Evolutionary conservation across 2,888 invertebrate genomes (phyloP).

Genomic region (Clivina fossor): DNA sequence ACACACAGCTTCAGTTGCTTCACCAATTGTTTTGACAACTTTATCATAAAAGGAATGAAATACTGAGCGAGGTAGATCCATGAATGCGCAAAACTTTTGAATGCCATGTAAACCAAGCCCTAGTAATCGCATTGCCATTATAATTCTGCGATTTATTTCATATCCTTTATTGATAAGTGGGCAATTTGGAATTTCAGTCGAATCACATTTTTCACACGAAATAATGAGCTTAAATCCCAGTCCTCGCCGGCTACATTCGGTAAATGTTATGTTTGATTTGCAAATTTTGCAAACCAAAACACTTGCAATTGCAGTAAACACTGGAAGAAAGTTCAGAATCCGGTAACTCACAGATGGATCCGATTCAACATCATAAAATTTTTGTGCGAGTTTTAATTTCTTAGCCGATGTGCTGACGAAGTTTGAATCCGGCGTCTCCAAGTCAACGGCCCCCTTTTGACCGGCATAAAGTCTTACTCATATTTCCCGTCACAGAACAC

Average conservation of each 20-base stretch:
- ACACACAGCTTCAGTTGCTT: constrained; percentile 21
- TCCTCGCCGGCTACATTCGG: constrained; percentile 37
- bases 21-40: constrained; percentile 14
- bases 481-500: too few relatives aligned
- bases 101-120: constrained; percentile 37
- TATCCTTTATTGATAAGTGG: constrained; percentile 37
- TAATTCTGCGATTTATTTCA: too few relatives aligned
- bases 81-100: constrained; percentile 39
- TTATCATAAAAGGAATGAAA: constrained; percentile 37
- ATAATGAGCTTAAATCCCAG: constrained; percentile 38
- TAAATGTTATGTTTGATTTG: constrained; percentile 38
- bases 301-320: constrained; percentile 37
- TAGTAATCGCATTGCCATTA: constrained; percentile 39
- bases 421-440: neutral
- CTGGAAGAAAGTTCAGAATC: constrained; percentile 38
- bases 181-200: constrained; percentile 36
- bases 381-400: constrained; percentile 32
- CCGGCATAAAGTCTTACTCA: too few relatives aligned
- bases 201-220: constrained; percentile 35
- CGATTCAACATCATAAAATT: constrained; percentile 36
- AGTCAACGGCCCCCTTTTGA: too few relatives aligned
- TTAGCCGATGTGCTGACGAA: constrained; percentile 35
- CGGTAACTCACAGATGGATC: constrained; percentile 36
- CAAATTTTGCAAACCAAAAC: constrained; percentile 38
- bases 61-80: constrained; percentile 39